These are phyloP conservation scores for Donacobius atricapilla DNA, from an alignment of 2,113 vertebrate genomes.

Conservation along the genomic window DNA sequence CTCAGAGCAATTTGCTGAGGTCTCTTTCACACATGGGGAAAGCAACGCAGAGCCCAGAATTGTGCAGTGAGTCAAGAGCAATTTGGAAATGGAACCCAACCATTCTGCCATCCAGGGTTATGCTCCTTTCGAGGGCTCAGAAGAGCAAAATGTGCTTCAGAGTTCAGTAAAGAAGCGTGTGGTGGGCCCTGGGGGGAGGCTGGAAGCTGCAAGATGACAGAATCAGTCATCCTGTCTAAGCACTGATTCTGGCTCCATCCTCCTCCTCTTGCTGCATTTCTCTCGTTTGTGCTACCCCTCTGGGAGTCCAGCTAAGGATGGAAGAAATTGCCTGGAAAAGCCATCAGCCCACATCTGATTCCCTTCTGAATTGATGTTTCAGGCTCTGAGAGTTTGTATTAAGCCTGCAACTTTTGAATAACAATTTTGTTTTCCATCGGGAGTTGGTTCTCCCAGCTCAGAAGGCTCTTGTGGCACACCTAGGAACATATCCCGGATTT, in stretches of 20 bases:
- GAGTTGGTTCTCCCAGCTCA: background rate
- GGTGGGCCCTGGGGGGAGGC: background rate
- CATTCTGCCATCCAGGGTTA: background rate
- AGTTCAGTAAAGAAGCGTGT: background rate
- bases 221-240: background rate
- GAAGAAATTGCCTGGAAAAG: conserved; percentile 56
- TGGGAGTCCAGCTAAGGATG: conserved; percentile 22
- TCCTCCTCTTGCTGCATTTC: background rate
- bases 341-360: conserved; percentile 43
- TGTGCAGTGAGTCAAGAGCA: background rate
- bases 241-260: background rate
- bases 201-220: background rate
- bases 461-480: background rate
- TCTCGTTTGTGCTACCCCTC: background rate
- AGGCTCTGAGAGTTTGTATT: conserved; percentile 18
- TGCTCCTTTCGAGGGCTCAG: background rate
- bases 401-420: conserved; percentile 23
- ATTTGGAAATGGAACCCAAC: background rate
- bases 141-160: background rate
- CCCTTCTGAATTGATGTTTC: conserved; percentile 10
- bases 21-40: background rate
- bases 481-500: background rate
- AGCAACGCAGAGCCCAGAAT: background rate
- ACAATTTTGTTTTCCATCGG: background rate
- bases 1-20: background rate